phyloP scores from a whole-genome alignment of 1,140 invertebrate species.

The Vollenhovia emeryi region DNA sequence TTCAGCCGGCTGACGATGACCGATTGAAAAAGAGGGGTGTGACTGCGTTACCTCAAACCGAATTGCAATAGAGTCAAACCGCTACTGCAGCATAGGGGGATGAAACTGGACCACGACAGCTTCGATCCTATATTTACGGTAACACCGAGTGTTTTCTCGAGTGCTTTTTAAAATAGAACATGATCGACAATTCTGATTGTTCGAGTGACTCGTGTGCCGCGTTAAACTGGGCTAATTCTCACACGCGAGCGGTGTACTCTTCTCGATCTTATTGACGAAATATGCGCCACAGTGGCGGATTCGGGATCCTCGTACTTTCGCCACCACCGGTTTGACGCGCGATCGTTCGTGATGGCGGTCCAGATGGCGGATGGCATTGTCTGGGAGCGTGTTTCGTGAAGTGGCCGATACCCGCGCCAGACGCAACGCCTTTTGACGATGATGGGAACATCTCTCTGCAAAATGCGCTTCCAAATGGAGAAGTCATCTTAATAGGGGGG shows the following conservation, averaged over 20 bases:
- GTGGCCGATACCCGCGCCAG: constrained; percentile 7
- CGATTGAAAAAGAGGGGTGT: background rate
- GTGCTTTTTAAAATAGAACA: background rate
- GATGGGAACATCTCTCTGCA: background rate
- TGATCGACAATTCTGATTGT: background rate
- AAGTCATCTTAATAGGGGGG: constrained; percentile 16
- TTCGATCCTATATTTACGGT: background rate
- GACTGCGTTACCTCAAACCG: background rate
- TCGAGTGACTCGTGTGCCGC: background rate
- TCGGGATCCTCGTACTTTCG: constrained; percentile 1
- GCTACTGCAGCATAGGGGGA: background rate
- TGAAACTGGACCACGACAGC: background rate
- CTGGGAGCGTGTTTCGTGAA: constrained; percentile 37
- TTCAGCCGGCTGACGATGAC: background rate
- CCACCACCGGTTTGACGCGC: constrained; percentile 23
- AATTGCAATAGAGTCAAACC: background rate
- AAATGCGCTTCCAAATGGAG: constrained; percentile 33
- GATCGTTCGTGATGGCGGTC: constrained; percentile 43
- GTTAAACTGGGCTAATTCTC: constrained; percentile 1
- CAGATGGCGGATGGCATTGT: constrained; percentile 55
- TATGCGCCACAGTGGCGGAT: background rate
- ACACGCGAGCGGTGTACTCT: background rate
- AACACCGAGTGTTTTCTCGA: background rate
- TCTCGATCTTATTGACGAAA: constrained; percentile 3
- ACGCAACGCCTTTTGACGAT: constrained; percentile 18